These are phyloP conservation scores for Oceanodroma leucorhoa DNA, from an alignment of 2,797 vertebrate genomes.

Conservation along the genomic window DNA sequence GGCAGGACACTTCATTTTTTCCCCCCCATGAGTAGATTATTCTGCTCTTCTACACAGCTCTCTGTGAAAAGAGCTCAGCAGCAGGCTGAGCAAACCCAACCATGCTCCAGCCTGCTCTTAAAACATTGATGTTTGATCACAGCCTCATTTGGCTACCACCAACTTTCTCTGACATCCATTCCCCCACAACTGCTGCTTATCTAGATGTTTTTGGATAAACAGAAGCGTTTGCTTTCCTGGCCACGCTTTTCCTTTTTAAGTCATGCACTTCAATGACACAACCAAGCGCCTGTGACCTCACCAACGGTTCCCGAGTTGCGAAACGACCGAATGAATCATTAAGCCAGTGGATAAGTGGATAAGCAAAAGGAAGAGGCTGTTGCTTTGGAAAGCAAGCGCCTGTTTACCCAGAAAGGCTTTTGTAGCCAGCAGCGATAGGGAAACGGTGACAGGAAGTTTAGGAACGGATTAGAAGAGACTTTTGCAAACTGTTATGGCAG, in stretches of 20 bases:
- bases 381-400: not conserved
- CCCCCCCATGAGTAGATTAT: not conserved
- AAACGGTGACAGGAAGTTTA: not conserved
- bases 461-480: not conserved
- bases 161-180: not conserved
- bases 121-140: not conserved
- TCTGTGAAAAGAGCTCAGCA: not conserved
- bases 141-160: not conserved
- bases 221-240: not conserved
- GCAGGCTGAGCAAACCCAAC: not conserved
- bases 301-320: not conserved
- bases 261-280: not conserved
- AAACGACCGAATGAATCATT: not conserved
- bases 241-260: not conserved
- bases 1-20: not conserved
- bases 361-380: not conserved
- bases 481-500: not conserved
- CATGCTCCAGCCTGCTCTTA: fast-evolving
- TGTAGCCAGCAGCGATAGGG: not conserved
- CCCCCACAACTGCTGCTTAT: not conserved
- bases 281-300: not conserved
- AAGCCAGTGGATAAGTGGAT: not conserved
- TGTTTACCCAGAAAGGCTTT: not conserved
- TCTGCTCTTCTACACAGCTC: not conserved
- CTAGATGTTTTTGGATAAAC: not conserved